These are phyloP conservation scores for Antechinus stuartii DNA, from an alignment of 2,113 vertebrate genomes.

Conservation along the genomic window DNA sequence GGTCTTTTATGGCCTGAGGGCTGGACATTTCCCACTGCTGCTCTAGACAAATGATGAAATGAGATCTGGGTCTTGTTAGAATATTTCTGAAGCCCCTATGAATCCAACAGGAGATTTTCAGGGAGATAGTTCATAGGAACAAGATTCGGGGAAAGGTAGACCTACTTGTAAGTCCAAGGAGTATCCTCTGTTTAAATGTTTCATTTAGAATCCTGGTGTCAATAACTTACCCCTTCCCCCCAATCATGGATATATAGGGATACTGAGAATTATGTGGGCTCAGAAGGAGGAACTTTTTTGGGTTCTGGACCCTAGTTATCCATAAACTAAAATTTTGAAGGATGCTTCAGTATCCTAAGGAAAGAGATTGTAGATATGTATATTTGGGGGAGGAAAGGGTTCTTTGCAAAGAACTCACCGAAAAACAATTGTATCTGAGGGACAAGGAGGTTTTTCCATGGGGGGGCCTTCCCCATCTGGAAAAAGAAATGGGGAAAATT, in stretches of 20 bases:
- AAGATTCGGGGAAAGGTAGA: background rate
- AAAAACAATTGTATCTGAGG: constrained; percentile 57
- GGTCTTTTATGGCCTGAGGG: too few species aligned
- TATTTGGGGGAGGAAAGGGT: background rate
- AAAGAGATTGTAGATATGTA: background rate
- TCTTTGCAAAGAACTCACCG: constrained; percentile 62
- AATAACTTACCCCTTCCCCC: background rate
- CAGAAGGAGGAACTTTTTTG: background rate
- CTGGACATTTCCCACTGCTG: too few species aligned
- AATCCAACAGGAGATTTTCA: background rate
- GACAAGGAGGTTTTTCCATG: background rate
- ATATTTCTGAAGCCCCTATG: background rate
- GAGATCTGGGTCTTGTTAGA: background rate
- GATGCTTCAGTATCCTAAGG: background rate
- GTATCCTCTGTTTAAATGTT: background rate
- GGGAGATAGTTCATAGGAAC: background rate
- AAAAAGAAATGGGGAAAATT: constrained; percentile 23
- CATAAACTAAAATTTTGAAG: background rate
- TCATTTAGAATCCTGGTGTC: background rate
- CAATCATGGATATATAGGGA: background rate
- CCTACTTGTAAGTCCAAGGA: background rate
- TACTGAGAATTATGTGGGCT: background rate
- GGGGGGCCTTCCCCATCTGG: constrained; percentile 37
- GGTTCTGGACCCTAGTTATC: background rate
- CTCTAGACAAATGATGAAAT: background rate